Base-by-base conservation (phyloP, 2,888 invertebrate species). In the Zhengitettix transpicula region DNA sequence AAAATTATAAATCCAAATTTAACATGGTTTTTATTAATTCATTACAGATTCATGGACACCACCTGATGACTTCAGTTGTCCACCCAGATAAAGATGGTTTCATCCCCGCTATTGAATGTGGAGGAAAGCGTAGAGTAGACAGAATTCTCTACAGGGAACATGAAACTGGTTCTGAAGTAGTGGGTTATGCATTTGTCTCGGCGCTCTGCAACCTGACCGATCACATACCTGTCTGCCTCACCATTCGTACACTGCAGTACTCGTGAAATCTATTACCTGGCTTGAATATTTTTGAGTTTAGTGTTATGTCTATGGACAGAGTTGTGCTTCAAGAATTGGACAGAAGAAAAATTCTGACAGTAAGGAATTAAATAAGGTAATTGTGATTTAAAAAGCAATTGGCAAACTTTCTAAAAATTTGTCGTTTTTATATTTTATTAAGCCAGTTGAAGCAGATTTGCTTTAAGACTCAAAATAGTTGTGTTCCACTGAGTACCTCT, bases 51-150 rank as follows among this genome's bases (percentile, higher is more conserved):
- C 65, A 65, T 41, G 56, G 55, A 10, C 55, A 44, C 14, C 60
- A 63, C 40, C 53, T 64, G n/a, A 58, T 60, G 52, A 61, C 61
- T 14, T 17, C 56, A 14, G 42, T 61, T 12, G 61, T 58, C 3
- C 52, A 58, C 14, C 61, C 62, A 40, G 62, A 61, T 40, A 40
- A 42, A 14, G 56, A 54, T 40, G 63, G 63, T 10, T 56, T 47
- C 40, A 52, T 64, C 3, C 44, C 58, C 40, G 55, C 58, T 9
- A 55, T 55, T 51, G 60, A 60, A n/a, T 63, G 56, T 52, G 66
- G 66, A 14, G 66, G 66, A 8, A 64, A 58, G 61, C 57, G 66
- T 41, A 59, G 66, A 28, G 61, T 66, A n/a, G 66, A 66, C 57
- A 58, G 64, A 17, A 64, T 66, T 17, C 57, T 65, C 40, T 55